Evolutionary conservation across 1,140 invertebrate genomes (phyloP), one percentile per base, ranked within the genome.

Genomic region (Caenorhabditis remanei): DNA sequence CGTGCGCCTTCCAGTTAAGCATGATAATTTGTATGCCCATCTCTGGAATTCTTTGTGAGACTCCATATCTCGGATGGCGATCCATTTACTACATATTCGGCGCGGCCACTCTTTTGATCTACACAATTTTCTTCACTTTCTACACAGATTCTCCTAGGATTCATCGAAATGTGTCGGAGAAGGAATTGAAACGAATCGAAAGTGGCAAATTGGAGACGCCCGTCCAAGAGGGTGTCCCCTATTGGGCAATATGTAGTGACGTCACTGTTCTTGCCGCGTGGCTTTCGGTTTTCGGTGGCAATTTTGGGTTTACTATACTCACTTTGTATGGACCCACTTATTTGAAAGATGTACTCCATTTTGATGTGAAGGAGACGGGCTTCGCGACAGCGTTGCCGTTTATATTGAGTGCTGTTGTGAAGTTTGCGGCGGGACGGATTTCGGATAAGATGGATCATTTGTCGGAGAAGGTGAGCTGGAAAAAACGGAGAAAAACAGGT

Each of bases 31-130:
- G 71, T 32, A 79, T 79, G 71, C 71, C 71, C 0, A 21, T 79
- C 5, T 79, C 71, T 21, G 71, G 71, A 21, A 11, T 79, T 32
- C 8, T 79, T 1, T 79, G 71, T 50, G 71, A 50, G 32, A 32
- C 32, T 46, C 53, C 71, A 11, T 4, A 9, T 3, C 19, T 79
- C n/a, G 71, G 71, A 4, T 79, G 71, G 71, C n/a, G n/a, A 24
- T 50, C 46, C 4, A 79, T 79, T 46, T 79, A 79, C n/a, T 79
- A 79, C 9, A 79, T 79, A 53, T 79, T 79, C 19, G 71, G 71
- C 21, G n/a, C 6, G 4, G 5, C 19, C 46, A 79, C 71, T 1
- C 13, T 79, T 8, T 13, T 79, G 8, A 21, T 11, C 40, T 79
- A n/a, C n/a, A 9, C 24, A 5, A 7, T 79, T 24, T 79, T 79